Evolutionary conservation across 1,140 invertebrate genomes (phyloP), one percentile per base, ranked within the genome.

Genomic region (Monochamus saltuarius): DNA sequence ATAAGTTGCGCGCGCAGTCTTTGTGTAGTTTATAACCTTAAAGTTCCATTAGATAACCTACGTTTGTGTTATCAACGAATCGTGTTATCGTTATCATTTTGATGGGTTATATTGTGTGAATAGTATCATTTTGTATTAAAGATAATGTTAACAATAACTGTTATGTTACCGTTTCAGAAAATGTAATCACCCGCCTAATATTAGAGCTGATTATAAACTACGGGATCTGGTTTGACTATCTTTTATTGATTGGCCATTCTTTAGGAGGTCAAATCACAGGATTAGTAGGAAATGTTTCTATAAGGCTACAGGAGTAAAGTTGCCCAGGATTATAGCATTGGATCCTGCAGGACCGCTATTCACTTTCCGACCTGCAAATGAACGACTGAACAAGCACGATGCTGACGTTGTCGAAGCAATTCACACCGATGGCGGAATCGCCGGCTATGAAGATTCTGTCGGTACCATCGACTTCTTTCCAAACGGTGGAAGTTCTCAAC

Each of bases 231-330:
- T 56, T 67, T 9, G 68, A 79, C 1, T 73, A 81, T 49, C 81
- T 90, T 56, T 89, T 94, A 70, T 70, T 94, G 9, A 83, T 94
- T 52, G 92, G 92, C 0, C 92, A 93, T 77, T 92, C 90, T 62
- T 77, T 95, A 4, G 92, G 92, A 0, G 86, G 90, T 0, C 92
- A 95, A 67, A 85, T 92, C n/a, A 84, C 88, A 0, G 89, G 90
- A 1, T 87, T 87, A 53, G 82, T 87, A 0, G 90, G 0, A 83
- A 83, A 62, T 66, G 61, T n/a, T 66, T 79, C 50, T 51, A 65
- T 22, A 71, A 72, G 2, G 62, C 81, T 2, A 80, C 79, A 1
- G 80, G 82, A 1, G 61, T 70, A 14, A 72, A 69, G 35, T 69
- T 87, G 1, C 83, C 80, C 6, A 78, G 86, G n/a, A 87, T 89